These are phyloP conservation scores for Malurus melanocephalus DNA, from an alignment of 2,113 vertebrate species.

Conservation along the genomic window DNA sequence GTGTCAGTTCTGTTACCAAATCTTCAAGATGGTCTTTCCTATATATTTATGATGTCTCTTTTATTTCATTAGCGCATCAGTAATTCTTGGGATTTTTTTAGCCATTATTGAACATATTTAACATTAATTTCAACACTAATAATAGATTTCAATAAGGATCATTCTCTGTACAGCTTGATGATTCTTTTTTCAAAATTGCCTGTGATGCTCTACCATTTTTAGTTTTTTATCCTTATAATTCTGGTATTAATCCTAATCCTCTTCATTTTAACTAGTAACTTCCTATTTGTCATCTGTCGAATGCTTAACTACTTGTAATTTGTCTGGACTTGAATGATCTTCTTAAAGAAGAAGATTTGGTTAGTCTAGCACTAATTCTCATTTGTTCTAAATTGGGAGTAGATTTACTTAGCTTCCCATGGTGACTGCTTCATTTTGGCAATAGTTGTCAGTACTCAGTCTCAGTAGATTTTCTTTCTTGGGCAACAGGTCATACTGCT, in stretches of 20 bases:
- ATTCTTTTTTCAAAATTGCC: background rate
- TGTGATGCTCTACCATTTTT: background rate
- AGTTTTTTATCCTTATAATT: conserved; percentile 27
- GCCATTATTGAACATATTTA: background rate
- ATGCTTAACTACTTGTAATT: conserved; percentile 31
- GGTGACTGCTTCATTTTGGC: background rate
- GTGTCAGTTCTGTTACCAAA: background rate
- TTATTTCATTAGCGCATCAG: background rate
- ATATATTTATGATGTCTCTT: background rate
- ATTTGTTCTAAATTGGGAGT: conserved; percentile 43
- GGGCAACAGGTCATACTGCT: background rate
- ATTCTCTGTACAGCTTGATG: background rate
- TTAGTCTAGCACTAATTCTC: conserved; percentile 51
- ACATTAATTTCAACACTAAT: background rate
- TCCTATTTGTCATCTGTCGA: conserved; percentile 16
- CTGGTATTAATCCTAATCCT: conserved; percentile 37
- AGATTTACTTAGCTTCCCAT: conserved; percentile 14
- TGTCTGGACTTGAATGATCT: conserved; percentile 52
- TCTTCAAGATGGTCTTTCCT: background rate
- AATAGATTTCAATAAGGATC: background rate
- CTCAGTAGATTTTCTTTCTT: background rate
- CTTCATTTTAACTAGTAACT: conserved; percentile 41
- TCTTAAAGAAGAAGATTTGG: conserved; percentile 54
- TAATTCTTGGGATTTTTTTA: background rate
- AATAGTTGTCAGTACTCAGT: background rate